phyloP scores from a whole-genome alignment of 2,888 invertebrate species.

The Aplocera efformata region DNA sequence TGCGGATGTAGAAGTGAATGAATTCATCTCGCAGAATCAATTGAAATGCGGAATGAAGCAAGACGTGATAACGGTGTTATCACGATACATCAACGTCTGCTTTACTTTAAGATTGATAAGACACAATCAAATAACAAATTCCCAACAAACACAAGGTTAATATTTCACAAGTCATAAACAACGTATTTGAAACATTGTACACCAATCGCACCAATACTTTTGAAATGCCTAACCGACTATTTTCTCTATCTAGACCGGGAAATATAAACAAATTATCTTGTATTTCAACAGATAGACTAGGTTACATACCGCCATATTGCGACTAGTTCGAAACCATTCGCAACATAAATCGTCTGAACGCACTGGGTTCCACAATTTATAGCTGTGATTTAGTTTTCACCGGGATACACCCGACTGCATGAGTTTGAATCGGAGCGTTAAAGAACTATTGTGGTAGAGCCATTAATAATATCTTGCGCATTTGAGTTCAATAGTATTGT shows the following conservation, averaged over 20 bases:
- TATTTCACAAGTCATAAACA: constrained; percentile 9
- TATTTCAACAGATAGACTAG: constrained; percentile 26
- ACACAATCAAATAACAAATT: constrained; percentile 38
- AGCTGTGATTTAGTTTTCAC: constrained; percentile 46
- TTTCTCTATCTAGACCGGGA: not conserved
- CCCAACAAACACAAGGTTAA: constrained; percentile 27
- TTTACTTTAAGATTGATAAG: constrained; percentile 24
- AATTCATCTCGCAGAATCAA: constrained; percentile 29
- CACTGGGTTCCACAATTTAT: constrained; percentile 54
- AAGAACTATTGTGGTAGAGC: constrained; percentile 9
- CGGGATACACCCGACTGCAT: constrained; percentile 33
- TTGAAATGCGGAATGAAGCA: constrained; percentile 22
- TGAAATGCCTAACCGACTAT: too few species aligned
- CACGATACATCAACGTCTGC: constrained; percentile 39
- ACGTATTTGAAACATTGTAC: too few species aligned
- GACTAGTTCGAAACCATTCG: constrained; percentile 42
- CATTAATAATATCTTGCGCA: constrained; percentile 5
- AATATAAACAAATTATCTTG: not conserved
- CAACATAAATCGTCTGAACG: constrained; percentile 56
- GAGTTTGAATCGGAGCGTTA: constrained; percentile 19
- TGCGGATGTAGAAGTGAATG: constrained; percentile 20
- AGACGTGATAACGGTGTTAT: constrained; percentile 42
- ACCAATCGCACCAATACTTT: too few species aligned
- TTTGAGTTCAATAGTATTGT: constrained; percentile 4
- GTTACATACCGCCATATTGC: constrained; percentile 30